A percentile compares a stretch with the other conserved stretches of the same genome.
Conservation (phyloP, 2,797 vertebrate genomes). For the Gobionotothen gibberifrons region DNA sequence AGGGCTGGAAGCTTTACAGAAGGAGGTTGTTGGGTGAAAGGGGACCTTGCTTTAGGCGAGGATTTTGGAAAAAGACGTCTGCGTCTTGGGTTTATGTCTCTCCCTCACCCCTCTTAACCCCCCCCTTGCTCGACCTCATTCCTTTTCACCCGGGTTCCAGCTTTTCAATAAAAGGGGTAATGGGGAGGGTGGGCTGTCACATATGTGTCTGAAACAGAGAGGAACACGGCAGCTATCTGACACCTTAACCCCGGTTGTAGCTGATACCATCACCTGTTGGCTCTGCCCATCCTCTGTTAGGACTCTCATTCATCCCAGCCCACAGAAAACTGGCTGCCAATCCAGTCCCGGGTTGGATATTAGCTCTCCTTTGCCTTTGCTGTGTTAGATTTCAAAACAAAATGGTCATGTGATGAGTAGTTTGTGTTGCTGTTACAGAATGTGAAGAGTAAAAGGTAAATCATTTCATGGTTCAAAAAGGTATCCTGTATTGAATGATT, state of each 20-base stretch:
- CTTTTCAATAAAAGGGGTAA: conserved; percentile 50
- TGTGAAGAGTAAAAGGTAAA: neutral
- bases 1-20: conserved; percentile 48
- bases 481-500: conserved; percentile 10
- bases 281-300: conserved; percentile 25
- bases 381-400: conserved; percentile 16
- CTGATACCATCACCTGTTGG: conserved; percentile 41
- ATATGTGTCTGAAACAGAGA: conserved; percentile 61
- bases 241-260: conserved; percentile 53
- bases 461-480: neutral
- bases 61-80: conserved; percentile 61
- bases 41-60: conserved; percentile 48
- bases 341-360: conserved; percentile 20
- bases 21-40: conserved; percentile 62
- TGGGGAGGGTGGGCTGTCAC: conserved; percentile 23
- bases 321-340: conserved; percentile 33
- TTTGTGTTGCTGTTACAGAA: neutral
- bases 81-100: conserved; percentile 58
- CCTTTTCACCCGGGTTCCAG: conserved; percentile 48
- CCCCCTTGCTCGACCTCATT: conserved; percentile 29
- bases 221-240: conserved; percentile 58
- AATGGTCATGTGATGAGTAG: neutral
- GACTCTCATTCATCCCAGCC: conserved; percentile 19
- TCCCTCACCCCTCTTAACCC: conserved; percentile 43
- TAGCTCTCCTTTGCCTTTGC: neutral